phyloP scores from a whole-genome alignment of 2,888 invertebrate genomes.

The Cryptosula pallasiana region DNA sequence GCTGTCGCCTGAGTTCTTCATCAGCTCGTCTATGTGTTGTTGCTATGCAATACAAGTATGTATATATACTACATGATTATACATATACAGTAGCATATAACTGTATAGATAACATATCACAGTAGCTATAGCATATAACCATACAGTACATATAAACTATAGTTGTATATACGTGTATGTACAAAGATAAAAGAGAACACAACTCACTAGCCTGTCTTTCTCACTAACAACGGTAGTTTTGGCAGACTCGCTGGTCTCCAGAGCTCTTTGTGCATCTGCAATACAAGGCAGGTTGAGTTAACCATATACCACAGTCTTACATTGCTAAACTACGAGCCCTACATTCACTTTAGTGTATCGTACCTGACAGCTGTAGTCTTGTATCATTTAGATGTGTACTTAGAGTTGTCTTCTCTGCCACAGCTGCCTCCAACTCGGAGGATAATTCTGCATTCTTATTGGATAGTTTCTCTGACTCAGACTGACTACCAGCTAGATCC shows the following conservation, averaged over 20 bases:
- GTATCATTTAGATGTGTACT: not conserved
- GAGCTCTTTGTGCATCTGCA: slow-evolving; percentile 42
- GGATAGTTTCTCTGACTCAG: not conserved
- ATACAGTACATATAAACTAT: too few species aligned
- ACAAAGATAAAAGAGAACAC: too few species aligned
- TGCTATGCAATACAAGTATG: too few species aligned
- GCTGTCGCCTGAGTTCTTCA: slow-evolving; percentile 51
- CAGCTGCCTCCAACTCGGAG: not conserved
- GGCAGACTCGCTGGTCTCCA: slow-evolving; percentile 38
- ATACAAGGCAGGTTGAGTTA: too few species aligned
- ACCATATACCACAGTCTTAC: too few species aligned
- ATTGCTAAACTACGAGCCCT: too few species aligned
- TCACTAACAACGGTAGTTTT: slow-evolving; percentile 39
- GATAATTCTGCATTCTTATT: not conserved
- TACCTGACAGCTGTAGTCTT: not conserved
- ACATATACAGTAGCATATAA: too few species aligned
- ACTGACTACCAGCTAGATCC: not conserved
- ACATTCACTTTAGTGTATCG: too few species aligned
- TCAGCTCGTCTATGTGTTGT: slow-evolving; percentile 45
- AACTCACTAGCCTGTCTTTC: slow-evolving; percentile 44
- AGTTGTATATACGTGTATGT: too few species aligned
- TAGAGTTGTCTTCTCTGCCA: not conserved
- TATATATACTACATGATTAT: too few species aligned
- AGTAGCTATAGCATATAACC: too few species aligned
- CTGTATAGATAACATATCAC: too few species aligned